Conservation (phyloP, 2,797 vertebrate genomes). For the Tarsius wallacei region DNA sequence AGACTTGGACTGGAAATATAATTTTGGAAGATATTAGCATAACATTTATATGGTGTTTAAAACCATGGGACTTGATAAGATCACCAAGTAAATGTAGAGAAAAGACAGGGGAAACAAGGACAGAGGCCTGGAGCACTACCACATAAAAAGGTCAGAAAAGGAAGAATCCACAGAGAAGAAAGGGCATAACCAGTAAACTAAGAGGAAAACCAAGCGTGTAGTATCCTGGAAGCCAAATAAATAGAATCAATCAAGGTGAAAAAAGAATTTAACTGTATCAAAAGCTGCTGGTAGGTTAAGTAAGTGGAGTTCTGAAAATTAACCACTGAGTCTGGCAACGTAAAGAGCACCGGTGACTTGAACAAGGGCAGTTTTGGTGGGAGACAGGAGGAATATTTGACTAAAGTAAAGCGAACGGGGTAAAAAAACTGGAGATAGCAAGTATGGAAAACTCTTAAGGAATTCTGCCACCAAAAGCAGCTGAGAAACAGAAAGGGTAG, state of each 20-base stretch:
- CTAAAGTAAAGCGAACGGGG: not conserved
- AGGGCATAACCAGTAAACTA: not conserved
- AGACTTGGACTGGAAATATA: not conserved
- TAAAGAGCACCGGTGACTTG: not conserved
- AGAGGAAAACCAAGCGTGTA: not conserved
- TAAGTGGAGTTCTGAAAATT: not conserved
- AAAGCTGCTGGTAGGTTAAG: not conserved
- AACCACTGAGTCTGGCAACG: not conserved
- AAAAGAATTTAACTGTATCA: not conserved
- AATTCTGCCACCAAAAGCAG: not conserved
- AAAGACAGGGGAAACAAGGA: not conserved
- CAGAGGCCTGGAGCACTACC: not conserved
- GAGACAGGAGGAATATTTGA: not conserved
- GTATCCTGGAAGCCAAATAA: not conserved
- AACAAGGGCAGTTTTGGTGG: not conserved
- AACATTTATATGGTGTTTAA: not conserved
- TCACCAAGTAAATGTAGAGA: not conserved
- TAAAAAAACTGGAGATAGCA: not conserved
- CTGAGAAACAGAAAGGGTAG: not conserved
- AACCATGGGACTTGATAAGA: not conserved
- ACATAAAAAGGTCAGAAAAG: constrained; percentile 41
- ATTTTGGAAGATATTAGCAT: not conserved
- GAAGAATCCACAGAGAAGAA: constrained; percentile 22
- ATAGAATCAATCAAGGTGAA: not conserved
- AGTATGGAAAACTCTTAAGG: not conserved